Evolutionary conservation across 2,888 invertebrate genomes (phyloP), one percentile per base, ranked within the genome.

Genomic region (Cheilosia grossa): DNA sequence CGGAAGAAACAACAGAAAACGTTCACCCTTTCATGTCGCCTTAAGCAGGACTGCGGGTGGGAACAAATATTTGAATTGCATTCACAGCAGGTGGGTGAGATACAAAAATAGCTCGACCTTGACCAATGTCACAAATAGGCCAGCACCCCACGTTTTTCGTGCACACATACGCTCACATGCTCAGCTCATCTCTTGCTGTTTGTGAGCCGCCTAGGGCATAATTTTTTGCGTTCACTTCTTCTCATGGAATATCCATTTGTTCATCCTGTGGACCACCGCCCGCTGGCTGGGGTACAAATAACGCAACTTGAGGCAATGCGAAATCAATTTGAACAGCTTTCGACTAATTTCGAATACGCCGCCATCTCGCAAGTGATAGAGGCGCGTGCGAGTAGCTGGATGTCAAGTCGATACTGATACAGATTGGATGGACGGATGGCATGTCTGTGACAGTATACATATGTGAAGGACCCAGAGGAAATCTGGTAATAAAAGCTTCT

Each of bases 251-350:
- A 54, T 63, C 47, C 17, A 54, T 70, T 63, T 54, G 53, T 58
- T 74, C 49, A 33, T 19, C 47, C 42, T n/a, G 33, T 19, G 19
- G 19, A 24, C 51, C 37, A 40, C 81, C 56, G 51, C 80, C 69
- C 74, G 63, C 56, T 74, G 80, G 54, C 30, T 37, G 10, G 13
- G 37, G 37, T 10, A 74, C 54, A 69, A 37, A 69, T 74, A 74
- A 73, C 63, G 24, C 67, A 61, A 59, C 77, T 66, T 72, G 72
- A 82, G 67, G 66, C 54, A 58, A 54, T 54, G 42, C 54, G 47
- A 61, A 73, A 82, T 78, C 82, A 82, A 82, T 78, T 82, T 72
- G 72, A 72, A 82, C 64, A 72, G 77, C 77, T 70, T 82, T 82
- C 53, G 44, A 72, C 78, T 78, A 82, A 82, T 82, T 82, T 82